Percentiles rank a stretch among this genome's conserved stretches.
Evolutionary conservation across 2,888 invertebrate genomes (phyloP).

Genomic region (Mythimna albipuncta): DNA sequence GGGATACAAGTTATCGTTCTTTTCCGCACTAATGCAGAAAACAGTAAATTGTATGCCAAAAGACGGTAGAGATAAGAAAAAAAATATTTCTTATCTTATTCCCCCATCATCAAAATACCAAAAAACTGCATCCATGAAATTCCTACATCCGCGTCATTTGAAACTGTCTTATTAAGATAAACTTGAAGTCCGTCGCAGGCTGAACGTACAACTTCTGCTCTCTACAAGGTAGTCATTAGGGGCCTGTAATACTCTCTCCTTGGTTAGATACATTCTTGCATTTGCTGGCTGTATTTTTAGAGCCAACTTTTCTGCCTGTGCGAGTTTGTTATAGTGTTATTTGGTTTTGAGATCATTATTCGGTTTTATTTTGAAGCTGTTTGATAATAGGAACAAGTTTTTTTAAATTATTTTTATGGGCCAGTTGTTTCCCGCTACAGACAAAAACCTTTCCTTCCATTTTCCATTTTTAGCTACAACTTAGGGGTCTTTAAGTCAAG

Average conservation of each 20-base stretch:
- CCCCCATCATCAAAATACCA: neutral
- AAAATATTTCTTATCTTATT: neutral
- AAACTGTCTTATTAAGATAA: conserved; percentile 83
- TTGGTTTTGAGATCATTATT: conserved; percentile 1
- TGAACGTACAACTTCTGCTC: conserved; percentile 81
- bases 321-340: conserved; percentile 16
- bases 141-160: conserved; percentile 61
- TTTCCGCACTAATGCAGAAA: too few species aligned
- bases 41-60: too few species aligned
- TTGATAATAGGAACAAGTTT: neutral
- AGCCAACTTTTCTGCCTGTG: conserved; percentile 41
- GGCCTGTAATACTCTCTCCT: conserved; percentile 60
- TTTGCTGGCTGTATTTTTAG: conserved; percentile 50
- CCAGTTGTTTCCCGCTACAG: too few species aligned
- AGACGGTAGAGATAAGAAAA: too few species aligned
- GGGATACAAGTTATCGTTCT: too few species aligned
- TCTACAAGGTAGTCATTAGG: conserved; percentile 83
- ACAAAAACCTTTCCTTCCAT: too few species aligned
- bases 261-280: conserved; percentile 52
- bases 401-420: too few species aligned
- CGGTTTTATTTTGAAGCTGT: neutral
- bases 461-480: too few species aligned
- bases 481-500: too few species aligned
- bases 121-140: conserved; percentile 25
- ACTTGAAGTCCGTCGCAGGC: conserved; percentile 72